Percentiles rank a stretch among this genome's conserved stretches.
phyloP scores from a whole-genome alignment of 1,140 invertebrate genomes.

The Bombus consobrinus region DNA sequence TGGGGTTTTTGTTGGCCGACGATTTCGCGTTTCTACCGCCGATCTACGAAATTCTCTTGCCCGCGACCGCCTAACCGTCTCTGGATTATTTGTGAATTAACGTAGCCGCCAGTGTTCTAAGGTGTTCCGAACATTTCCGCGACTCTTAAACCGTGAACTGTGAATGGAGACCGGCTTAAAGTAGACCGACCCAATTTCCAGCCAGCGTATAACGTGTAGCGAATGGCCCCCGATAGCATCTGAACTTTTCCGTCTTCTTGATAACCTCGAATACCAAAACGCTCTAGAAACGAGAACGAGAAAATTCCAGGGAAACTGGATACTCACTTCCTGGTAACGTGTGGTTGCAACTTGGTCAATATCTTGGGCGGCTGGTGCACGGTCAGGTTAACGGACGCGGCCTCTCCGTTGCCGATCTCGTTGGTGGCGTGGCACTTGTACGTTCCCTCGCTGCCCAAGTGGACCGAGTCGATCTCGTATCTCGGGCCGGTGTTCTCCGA shows the following conservation, averaged over 20 bases:
- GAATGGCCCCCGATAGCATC: background rate
- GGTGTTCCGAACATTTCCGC: background rate
- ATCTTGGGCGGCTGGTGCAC: constrained; percentile 94
- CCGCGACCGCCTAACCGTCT: background rate
- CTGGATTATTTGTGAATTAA: constrained; percentile 33
- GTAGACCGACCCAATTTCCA: constrained; percentile 21
- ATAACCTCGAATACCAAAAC: background rate
- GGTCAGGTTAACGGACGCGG: constrained; percentile 91
- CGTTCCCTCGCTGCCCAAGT: constrained; percentile 92
- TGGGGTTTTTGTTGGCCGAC: background rate
- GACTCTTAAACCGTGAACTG: constrained; percentile 18
- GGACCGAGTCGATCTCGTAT: constrained; percentile 92
- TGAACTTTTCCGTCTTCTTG: constrained; percentile 1
- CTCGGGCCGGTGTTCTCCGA: constrained; percentile 89
- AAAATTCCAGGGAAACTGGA: background rate
- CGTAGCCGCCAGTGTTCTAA: background rate
- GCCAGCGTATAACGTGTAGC: background rate
- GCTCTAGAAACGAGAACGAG: background rate
- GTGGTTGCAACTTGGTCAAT: constrained; percentile 91
- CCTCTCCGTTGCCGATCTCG: constrained; percentile 92
- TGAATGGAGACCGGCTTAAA: constrained; percentile 20
- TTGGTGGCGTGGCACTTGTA: constrained; percentile 96
- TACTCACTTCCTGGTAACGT: constrained; percentile 87
- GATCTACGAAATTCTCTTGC: background rate
- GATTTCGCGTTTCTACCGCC: background rate